Evolutionary conservation across 1,140 invertebrate genomes (phyloP).

Genomic region (Sarcophaga peregrina): DNA sequence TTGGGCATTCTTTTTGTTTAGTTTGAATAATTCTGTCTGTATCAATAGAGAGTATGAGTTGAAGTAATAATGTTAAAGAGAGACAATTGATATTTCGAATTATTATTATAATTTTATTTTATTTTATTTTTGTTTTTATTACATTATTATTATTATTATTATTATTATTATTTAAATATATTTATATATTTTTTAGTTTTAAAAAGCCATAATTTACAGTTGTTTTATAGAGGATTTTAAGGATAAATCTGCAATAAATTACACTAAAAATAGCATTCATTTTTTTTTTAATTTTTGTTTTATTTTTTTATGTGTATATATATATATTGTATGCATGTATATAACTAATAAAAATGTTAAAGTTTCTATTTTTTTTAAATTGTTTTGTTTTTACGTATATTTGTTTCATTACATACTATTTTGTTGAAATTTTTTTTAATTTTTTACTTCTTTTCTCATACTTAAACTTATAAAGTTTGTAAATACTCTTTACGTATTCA

Average conservation of each 20-base stretch:
- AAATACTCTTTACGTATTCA: conserved; percentile 13
- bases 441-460: not conserved
- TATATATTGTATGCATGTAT: not conserved
- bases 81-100: not conserved
- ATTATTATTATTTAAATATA: not conserved
- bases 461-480: conserved; percentile 38
- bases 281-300: not conserved
- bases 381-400: conserved; percentile 19
- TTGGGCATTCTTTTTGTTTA: not conserved
- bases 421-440: not conserved
- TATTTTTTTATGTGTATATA: not conserved
- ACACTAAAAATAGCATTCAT: conserved; percentile 22
- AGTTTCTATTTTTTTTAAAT: not conserved
- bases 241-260: conserved; percentile 2
- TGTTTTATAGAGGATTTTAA: not conserved
- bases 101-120: not conserved
- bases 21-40: not conserved
- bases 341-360: conserved; percentile 2
- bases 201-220: conserved; percentile 20
- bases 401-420: not conserved
- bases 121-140: not conserved
- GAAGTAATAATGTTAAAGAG: not conserved
- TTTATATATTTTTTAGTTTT: not conserved
- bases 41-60: not conserved
- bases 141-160: too few species aligned